phyloP scores from a whole-genome alignment of 2,888 invertebrate species.

The Protodeltote pygarga region DNA sequence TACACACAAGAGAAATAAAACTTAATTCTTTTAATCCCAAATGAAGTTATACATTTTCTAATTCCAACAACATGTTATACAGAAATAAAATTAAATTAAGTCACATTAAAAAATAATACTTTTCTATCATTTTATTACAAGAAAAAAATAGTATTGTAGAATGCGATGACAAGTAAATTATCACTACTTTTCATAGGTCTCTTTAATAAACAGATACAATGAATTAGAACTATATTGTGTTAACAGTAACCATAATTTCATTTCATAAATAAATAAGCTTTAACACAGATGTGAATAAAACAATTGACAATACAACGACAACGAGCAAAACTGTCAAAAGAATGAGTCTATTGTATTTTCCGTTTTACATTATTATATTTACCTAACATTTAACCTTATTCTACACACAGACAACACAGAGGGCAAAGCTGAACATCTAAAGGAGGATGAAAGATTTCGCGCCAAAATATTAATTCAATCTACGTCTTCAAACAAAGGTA shows the following conservation, averaged over 20 bases:
- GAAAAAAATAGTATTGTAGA: not conserved
- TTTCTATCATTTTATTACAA: not conserved
- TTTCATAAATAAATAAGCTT: conserved; percentile 10
- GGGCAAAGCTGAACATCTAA: conserved; percentile 47
- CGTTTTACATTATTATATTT: conserved; percentile 16
- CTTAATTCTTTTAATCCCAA: too few relatives aligned
- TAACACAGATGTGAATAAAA: too few relatives aligned
- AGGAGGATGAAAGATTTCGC: not conserved
- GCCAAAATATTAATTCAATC: too few relatives aligned
- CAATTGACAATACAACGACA: not conserved
- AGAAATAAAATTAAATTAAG: too few relatives aligned
- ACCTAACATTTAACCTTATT: conserved; percentile 44
- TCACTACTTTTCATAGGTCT: too few relatives aligned
- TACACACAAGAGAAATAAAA: too few relatives aligned
- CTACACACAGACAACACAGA: conserved; percentile 36
- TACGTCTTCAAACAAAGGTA: too few relatives aligned
- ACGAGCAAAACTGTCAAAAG: not conserved
- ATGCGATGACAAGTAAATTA: conserved; percentile 1
- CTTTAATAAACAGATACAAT: too few relatives aligned
- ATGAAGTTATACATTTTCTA: too few relatives aligned
- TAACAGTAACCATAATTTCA: conserved; percentile 5
- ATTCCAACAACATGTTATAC: too few relatives aligned
- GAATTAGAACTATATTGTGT: not conserved
- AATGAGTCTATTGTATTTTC: conserved; percentile 10
- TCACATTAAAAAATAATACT: too few relatives aligned